These are phyloP conservation scores for Orthonyx spaldingii DNA, from an alignment of 2,113 vertebrate genomes.

Conservation along the genomic window DNA sequence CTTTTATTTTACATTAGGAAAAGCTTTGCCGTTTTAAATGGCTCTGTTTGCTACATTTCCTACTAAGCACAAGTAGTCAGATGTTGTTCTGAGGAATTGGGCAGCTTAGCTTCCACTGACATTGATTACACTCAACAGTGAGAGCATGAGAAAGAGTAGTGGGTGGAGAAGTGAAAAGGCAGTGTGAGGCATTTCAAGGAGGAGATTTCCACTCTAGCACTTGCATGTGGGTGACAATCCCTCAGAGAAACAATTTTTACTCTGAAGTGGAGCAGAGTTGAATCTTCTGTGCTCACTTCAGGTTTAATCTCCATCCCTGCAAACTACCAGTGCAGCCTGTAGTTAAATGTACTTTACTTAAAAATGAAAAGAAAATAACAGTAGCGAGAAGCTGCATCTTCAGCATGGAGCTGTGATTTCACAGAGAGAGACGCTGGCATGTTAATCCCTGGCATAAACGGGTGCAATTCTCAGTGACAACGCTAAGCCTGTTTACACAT, in stretches of 20 bases:
- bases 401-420: background rate
- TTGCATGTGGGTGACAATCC: constrained; percentile 38
- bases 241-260: background rate
- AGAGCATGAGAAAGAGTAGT: constrained; percentile 31
- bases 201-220: background rate
- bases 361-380: background rate
- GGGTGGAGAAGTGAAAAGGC: constrained; percentile 36
- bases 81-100: constrained; percentile 43
- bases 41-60: constrained; percentile 50
- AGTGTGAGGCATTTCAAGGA: constrained; percentile 19
- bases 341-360: background rate
- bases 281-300: background rate
- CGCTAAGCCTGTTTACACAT: background rate
- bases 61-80: constrained; percentile 52
- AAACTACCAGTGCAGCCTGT: background rate
- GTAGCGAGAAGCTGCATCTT: background rate
- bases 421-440: background rate
- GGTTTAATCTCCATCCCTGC: background rate
- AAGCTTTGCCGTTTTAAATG: constrained; percentile 49
- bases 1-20: constrained; percentile 45
- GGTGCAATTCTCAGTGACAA: background rate
- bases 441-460: background rate
- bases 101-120: constrained; percentile 43
- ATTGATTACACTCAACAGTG: constrained; percentile 14
- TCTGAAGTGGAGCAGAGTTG: background rate